A percentile compares a stretch with the other conserved stretches of the same genome.
Evolutionary conservation across 2,888 invertebrate species (phyloP).

Genomic region (Teleiodes luculella): DNA sequence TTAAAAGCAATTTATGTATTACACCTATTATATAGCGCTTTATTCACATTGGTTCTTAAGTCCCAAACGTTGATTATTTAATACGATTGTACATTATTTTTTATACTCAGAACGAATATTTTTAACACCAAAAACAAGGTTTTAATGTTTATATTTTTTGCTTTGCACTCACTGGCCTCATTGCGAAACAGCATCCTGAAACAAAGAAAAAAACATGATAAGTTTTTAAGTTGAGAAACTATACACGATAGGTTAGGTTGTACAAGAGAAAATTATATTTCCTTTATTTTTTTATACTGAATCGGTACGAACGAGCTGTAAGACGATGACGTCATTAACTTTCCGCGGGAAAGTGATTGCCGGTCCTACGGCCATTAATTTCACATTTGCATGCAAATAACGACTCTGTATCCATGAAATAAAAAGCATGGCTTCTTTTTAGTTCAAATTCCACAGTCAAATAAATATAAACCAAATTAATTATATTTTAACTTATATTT

Average conservation of each 20-base stretch:
- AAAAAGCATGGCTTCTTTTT: not conserved
- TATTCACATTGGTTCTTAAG: not conserved
- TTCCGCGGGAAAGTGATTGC: not conserved
- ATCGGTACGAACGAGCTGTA: not conserved
- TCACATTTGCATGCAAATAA: slow-evolving; percentile 3
- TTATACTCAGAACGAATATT: not conserved
- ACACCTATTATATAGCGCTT: no score
- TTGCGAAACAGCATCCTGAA: not conserved
- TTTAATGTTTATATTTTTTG: not conserved
- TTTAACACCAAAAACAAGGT: not conserved
- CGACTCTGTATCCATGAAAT: not conserved
- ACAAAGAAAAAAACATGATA: not conserved
- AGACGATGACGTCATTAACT: slow-evolving; percentile 2
- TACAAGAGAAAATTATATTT: not conserved
- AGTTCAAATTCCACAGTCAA: no score
- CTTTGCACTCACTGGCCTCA: not conserved
- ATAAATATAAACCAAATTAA: no score
- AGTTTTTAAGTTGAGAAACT: no score
- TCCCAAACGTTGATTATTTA: not conserved
- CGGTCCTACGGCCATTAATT: not conserved
- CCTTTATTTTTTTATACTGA: not conserved
- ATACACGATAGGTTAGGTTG: not conserved
- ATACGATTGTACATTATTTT: not conserved
- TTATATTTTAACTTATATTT: no score
- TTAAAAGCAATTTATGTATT: not conserved